Evolutionary conservation across 2,797 vertebrate genomes (phyloP).

Genomic region (Rhabdophis nuchalis): DNA sequence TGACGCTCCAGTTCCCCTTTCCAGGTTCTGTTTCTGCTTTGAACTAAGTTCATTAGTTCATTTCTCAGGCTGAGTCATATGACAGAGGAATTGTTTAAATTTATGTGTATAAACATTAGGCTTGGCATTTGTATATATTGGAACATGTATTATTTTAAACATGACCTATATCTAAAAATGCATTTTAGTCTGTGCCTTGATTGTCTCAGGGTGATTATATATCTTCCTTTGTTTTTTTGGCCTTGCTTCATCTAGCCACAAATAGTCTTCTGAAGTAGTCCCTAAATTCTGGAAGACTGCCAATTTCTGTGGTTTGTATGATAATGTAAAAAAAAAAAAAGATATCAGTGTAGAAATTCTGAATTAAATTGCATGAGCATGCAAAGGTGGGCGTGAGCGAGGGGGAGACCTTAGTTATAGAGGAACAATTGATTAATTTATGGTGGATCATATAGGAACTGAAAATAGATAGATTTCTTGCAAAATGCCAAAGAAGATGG

Average conservation of each 20-base stretch:
- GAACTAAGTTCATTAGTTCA: background rate
- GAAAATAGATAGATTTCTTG: background rate
- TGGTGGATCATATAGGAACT: background rate
- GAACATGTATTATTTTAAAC: background rate
- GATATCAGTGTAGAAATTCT: too few species aligned
- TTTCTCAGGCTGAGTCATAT: background rate
- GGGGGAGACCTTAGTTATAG: background rate
- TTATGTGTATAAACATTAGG: background rate
- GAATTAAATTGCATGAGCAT: background rate
- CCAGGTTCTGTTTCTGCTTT: background rate
- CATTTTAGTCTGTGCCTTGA: background rate
- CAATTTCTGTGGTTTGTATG: background rate
- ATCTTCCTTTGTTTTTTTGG: background rate
- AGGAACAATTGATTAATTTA: background rate
- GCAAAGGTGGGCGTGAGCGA: background rate
- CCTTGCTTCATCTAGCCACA: background rate
- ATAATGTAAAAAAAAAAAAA: fast-evolving
- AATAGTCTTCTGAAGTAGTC: background rate
- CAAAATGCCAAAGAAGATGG: background rate
- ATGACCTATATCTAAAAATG: background rate
- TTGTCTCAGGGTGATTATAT: background rate
- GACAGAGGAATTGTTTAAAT: background rate
- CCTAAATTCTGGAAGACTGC: background rate
- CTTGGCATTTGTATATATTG: background rate
- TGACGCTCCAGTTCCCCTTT: background rate